Conservation (phyloP, 2,113 vertebrate species). For the Amazona guildingii region DNA sequence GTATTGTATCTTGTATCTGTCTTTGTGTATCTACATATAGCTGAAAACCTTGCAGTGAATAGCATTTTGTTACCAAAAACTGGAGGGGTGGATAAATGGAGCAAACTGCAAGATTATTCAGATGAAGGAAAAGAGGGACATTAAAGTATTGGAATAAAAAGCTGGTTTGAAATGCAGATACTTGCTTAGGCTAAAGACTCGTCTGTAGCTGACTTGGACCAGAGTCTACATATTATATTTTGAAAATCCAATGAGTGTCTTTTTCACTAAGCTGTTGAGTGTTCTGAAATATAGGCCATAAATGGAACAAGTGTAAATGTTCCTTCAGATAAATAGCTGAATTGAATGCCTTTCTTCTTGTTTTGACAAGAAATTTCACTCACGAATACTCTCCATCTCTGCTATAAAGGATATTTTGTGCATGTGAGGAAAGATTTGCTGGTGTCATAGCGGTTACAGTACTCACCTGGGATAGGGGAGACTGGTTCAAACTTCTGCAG, state of each 20-base stretch:
- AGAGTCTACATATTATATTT: neutral
- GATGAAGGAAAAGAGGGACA: neutral
- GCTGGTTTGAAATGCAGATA: neutral
- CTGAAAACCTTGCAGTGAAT: neutral
- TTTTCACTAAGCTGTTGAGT: neutral
- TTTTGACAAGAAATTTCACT: constrained; percentile 24
- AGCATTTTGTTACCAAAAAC: neutral
- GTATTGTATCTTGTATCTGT: neutral
- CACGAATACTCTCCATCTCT: neutral
- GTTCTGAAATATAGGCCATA: neutral
- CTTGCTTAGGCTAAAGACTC: neutral
- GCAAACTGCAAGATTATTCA: neutral
- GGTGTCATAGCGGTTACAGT: neutral
- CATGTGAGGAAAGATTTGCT: neutral
- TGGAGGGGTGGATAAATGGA: neutral
- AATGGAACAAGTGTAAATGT: neutral
- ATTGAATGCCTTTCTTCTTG: neutral
- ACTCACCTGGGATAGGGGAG: neutral
- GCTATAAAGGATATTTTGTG: neutral
- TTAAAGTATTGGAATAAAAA: neutral
- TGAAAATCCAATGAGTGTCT: neutral
- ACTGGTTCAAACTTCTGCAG: neutral
- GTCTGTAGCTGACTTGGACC: neutral
- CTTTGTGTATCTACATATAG: neutral
- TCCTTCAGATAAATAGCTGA: neutral